Base-by-base conservation (phyloP, 2,888 invertebrate species). In the Epicampocera succincta region DNA sequence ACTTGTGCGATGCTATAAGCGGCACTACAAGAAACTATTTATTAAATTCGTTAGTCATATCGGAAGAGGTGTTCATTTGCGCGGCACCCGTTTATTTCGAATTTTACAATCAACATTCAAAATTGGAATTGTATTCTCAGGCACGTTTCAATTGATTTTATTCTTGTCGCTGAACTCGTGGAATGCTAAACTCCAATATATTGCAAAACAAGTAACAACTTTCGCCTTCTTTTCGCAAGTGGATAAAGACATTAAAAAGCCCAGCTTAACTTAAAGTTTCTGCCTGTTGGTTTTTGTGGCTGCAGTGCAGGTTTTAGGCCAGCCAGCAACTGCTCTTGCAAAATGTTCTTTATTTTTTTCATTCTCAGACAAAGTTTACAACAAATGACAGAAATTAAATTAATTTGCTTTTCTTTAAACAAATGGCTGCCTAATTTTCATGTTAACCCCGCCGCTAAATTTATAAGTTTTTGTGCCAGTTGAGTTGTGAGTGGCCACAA, bases 111-210 rank as follows among this genome's bases (percentile, higher is more conserved):
- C 54, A 46, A 17, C 15, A 15, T 8, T 29, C 54, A n/a, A 81
- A 81, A 63, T 73, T 81, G 58, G 66, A 82, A 71, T 40, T 50
- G 50, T 40, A 74, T 42, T 69, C 68, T 71, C 33, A 21, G 48
- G 78, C 82, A 82, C 82, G 73, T 79, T 82, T 76, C 79, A 79
- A 69, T 80, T 80, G 79, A 79, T 82, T 73, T 56, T 44, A 15
- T 46, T 63, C 25, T 65, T 69, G 61, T 44, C 25, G 13, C 33
- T 68, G 54, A 76, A 72, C 68, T 68, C 56, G 56, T 68, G 76
- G 76, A 76, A 76, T 76, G 42, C 52, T 2, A n/a, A 33, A 5
- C 3, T 4, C 6, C 33, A 9, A 33, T 33, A 33, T 9, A 33
- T 33, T 33, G 33, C 44, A 44, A 44, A 44, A n/a, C 44, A 15